Evolutionary conservation across 2,888 invertebrate species (phyloP).

Genomic region (Volucella inanis): DNA sequence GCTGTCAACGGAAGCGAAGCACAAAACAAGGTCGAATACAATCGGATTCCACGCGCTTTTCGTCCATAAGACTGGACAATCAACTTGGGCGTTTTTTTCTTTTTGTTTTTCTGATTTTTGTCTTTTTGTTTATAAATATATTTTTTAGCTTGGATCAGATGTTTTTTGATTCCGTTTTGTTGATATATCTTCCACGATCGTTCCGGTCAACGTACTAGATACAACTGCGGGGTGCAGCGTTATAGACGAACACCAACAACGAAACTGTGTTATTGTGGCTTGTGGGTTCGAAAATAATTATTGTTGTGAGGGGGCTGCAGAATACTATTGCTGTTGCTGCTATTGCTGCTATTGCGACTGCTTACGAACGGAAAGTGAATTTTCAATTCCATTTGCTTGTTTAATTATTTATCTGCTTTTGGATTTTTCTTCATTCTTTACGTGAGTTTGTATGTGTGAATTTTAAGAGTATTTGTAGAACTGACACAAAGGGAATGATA

Average conservation of each 20-base stretch:
- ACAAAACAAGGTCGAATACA: slow-evolving; percentile 62
- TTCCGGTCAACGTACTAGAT: slow-evolving; percentile 61
- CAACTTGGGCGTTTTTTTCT: background rate
- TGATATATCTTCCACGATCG: slow-evolving; percentile 37
- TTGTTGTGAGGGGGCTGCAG: background rate
- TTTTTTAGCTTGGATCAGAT: slow-evolving; percentile 37
- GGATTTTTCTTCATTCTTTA: background rate
- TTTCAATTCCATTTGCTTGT: slow-evolving; percentile 32
- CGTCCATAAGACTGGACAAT: background rate
- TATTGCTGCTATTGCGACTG: background rate
- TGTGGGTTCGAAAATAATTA: background rate
- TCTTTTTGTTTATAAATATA: slow-evolving; percentile 17
- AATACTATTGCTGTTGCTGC: slow-evolving; percentile 16
- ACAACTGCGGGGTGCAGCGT: slow-evolving; percentile 56
- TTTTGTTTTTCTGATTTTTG: background rate
- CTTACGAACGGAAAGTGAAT: slow-evolving; percentile 38
- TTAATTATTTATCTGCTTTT: slow-evolving; percentile 22
- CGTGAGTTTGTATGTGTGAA: background rate
- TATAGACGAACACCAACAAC: slow-evolving; percentile 24
- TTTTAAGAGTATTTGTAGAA: background rate
- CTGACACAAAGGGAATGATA: slow-evolving; percentile 30
- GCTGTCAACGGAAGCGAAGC: slow-evolving; percentile 63
- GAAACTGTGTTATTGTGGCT: background rate
- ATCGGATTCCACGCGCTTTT: background rate
- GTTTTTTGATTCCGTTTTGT: slow-evolving; percentile 27